phyloP scores from a whole-genome alignment of 2,888 invertebrate genomes.

The Embidobia sp. region DNA sequence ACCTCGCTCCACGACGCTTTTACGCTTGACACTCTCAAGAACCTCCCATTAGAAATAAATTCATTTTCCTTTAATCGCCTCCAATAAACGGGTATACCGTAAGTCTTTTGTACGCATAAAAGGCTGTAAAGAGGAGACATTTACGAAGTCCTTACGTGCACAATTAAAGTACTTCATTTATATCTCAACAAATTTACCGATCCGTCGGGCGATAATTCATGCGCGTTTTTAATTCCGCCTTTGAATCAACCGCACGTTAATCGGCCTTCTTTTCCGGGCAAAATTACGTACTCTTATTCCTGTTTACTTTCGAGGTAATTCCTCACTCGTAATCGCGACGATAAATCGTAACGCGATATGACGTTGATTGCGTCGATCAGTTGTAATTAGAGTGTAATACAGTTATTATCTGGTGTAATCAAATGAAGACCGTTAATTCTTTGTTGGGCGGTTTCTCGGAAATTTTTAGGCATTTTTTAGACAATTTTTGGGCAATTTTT shows the following conservation, averaged over 20 bases:
- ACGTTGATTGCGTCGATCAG: constrained; percentile 21
- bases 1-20: too few species aligned
- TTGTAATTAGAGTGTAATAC: constrained; percentile 35
- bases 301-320: background rate
- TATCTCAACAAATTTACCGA: too few species aligned
- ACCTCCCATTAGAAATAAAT: background rate
- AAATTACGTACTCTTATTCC: too few species aligned
- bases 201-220: too few species aligned
- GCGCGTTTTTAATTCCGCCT: too few species aligned
- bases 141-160: background rate
- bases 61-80: constrained; percentile 6
- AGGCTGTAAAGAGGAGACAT: background rate
- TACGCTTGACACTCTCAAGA: constrained; percentile 2
- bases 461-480: too few species aligned
- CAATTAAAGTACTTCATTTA: background rate
- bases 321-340: background rate
- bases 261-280: background rate
- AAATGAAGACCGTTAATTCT: constrained; percentile 33
- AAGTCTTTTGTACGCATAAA: background rate
- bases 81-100: background rate
- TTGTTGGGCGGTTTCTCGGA: too few species aligned
- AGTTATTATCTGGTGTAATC: constrained; percentile 22
- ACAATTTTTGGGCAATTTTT: too few species aligned
- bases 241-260: too few species aligned
- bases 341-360: constrained; percentile 13